These are phyloP conservation scores for Disparrhopalites patrizii DNA, from an alignment of 2,888 invertebrate species.

Conservation along the genomic window DNA sequence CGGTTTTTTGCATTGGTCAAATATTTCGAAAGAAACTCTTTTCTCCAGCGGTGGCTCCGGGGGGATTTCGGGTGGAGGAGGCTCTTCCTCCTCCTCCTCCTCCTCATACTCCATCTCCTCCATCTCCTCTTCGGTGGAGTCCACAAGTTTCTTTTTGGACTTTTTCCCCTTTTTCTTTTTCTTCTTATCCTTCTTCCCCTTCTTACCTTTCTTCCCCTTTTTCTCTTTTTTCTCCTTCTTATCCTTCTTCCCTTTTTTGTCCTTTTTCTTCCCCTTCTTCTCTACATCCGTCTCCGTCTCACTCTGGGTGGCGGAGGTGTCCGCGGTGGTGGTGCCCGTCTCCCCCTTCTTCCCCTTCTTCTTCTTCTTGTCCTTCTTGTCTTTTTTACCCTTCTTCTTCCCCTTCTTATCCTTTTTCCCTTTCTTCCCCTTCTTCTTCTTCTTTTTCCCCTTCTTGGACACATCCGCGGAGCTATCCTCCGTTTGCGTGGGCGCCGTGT, in stretches of 20 bases:
- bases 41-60: not conserved
- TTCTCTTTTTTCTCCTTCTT: not conserved
- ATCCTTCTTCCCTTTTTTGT: not conserved
- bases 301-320: too few relatives aligned
- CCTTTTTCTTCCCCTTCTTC: not conserved
- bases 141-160: not conserved
- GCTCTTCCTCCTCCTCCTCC: not conserved
- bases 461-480: not conserved
- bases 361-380: not conserved
- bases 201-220: not conserved
- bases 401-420: not conserved
- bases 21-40: not conserved
- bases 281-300: not conserved
- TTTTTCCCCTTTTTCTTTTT: not conserved
- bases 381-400: not conserved
- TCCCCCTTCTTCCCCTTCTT: not conserved
- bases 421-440: not conserved
- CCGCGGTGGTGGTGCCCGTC: not conserved
- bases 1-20: not conserved
- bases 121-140: not conserved
- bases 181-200: not conserved
- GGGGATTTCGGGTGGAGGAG: not conserved
- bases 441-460: constrained; percentile 4
- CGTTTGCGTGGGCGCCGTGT: not conserved
- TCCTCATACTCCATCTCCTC: constrained; percentile 1